Percentiles rank a stretch among this genome's conserved stretches.
These are phyloP conservation scores for Ichneumoninae sp. DNA, from an alignment of 2,888 invertebrate genomes.

Conservation along the genomic window DNA sequence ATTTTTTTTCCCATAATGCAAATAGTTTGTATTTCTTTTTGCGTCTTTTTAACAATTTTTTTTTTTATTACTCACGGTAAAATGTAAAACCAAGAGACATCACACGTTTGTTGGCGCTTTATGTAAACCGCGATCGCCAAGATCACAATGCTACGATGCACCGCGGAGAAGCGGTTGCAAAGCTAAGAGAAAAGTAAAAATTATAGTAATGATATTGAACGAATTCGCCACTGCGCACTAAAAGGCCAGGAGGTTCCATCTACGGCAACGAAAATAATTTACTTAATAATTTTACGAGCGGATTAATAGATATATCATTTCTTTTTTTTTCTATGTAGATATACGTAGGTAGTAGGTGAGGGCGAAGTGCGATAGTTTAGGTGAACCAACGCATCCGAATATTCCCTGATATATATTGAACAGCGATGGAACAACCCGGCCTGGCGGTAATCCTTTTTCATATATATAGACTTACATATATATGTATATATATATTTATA, in stretches of 20 bases:
- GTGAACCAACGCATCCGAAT: slow-evolving; percentile 2
- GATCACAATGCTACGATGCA: slow-evolving; percentile 47
- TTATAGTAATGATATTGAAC: slow-evolving; percentile 54
- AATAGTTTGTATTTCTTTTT: slow-evolving; percentile 2
- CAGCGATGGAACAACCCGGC: slow-evolving; percentile 34
- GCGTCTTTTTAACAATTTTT: neutral
- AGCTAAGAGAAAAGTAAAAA: slow-evolving; percentile 49
- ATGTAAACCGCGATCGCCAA: slow-evolving; percentile 21
- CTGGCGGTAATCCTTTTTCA: neutral
- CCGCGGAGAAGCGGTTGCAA: slow-evolving; percentile 33
- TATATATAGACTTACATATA: neutral
- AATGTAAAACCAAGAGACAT: neutral
- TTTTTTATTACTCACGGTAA: neutral
- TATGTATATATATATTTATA: neutral
- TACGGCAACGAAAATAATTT: slow-evolving; percentile 32
- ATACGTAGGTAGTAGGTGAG: slow-evolving; percentile 19
- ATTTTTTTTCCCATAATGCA: slow-evolving; percentile 12
- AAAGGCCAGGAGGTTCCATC: slow-evolving; percentile 39
- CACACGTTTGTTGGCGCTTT: slow-evolving; percentile 1
- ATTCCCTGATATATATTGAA: slow-evolving; percentile 10
- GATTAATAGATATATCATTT: slow-evolving; percentile 38
- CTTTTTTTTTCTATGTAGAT: slow-evolving; percentile 37
- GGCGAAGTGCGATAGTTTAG: neutral
- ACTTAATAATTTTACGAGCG: slow-evolving; percentile 55
- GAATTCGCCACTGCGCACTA: slow-evolving; percentile 31